Base-by-base conservation (phyloP, 1,140 invertebrate genomes). In the Drusus annulatus region DNA sequence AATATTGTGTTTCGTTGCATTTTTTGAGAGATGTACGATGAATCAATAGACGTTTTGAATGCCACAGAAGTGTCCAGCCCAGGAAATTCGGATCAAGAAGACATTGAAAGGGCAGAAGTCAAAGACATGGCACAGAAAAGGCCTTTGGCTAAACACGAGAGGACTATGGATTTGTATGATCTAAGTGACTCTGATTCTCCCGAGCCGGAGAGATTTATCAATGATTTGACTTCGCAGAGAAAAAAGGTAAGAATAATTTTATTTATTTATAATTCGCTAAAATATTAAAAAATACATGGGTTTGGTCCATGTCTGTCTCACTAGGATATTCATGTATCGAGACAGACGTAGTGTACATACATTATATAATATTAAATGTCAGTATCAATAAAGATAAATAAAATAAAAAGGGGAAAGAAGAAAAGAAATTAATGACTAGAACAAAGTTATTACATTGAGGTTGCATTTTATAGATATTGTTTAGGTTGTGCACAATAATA, bases 61-160 rank as follows among this genome's bases (percentile, higher is more conserved):
- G 85, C 85, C 0, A 85, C 87, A 19, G 88, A 90, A 21, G 84
- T 87, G 13, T 86, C 86, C 17, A 90, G 88, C 62, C 88, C 89
- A 0, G 56, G 86, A 2, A 85, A 76, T 76, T 83, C 82, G 3
- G 82, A 79, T 51, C 60, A 23, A 17, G 36, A 80, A 63, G 50
- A n/a, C 1, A 23, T 56, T 13, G 31, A 52, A 13, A 60, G 31
- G 2, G 28, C n/a, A 16, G 62, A 31, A 1, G 73, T n/a, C 1
- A 58, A n/a, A 25, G 73, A 54, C 7, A 71, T 45, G 45, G 15
- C 84, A 75, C 17, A 52, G 15, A 84, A 23, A 78, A 63, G 79
- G n/a, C 78, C 79, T 63, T 83, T 80, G 84, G 79, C 52, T 80
- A 82, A 10, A 82, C 74, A 31, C 81, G 6, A 83, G 80, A 80